Conservation (phyloP, 2,888 invertebrate species). For the Phaedon cochleariae region DNA sequence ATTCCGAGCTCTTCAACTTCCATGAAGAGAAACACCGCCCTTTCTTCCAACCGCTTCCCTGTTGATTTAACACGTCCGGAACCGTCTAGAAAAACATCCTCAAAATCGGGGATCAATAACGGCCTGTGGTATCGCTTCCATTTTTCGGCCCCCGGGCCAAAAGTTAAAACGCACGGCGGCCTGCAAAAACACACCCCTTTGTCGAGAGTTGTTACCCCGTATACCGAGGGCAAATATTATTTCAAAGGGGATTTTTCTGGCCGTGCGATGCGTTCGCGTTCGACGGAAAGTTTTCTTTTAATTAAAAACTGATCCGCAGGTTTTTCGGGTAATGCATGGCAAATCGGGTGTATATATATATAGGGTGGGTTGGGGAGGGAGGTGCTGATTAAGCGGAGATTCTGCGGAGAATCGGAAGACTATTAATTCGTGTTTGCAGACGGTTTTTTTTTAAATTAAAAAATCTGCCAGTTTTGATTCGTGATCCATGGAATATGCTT, state of each 20-base stretch:
- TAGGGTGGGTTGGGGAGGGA: too few relatives aligned
- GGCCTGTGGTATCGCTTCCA: slow-evolving; percentile 35
- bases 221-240: slow-evolving; percentile 56
- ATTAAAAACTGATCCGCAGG: slow-evolving; percentile 36
- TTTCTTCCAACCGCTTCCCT: not conserved
- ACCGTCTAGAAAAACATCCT: slow-evolving; percentile 34
- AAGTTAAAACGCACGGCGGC: slow-evolving; percentile 49
- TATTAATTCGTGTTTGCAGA: too few relatives aligned
- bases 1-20: too few relatives aligned
- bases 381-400: not conserved
- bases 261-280: slow-evolving; percentile 17
- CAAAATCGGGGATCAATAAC: slow-evolving; percentile 41
- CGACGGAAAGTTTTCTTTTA: slow-evolving; percentile 38
- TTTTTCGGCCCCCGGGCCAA: slow-evolving; percentile 35
- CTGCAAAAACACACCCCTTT: slow-evolving; percentile 59
- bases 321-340: slow-evolving; percentile 27
- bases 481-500: too few relatives aligned
- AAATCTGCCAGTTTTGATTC: too few relatives aligned
- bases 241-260: slow-evolving; percentile 54
- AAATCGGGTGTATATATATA: too few relatives aligned
- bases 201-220: slow-evolving; percentile 59
- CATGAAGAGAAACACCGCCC: too few relatives aligned
- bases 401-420: too few relatives aligned
- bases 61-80: slow-evolving; percentile 31
- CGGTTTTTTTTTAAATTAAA: too few relatives aligned